phyloP scores from a whole-genome alignment of 2,113 vertebrate species.

The Nycticryphes semicollaris region DNA sequence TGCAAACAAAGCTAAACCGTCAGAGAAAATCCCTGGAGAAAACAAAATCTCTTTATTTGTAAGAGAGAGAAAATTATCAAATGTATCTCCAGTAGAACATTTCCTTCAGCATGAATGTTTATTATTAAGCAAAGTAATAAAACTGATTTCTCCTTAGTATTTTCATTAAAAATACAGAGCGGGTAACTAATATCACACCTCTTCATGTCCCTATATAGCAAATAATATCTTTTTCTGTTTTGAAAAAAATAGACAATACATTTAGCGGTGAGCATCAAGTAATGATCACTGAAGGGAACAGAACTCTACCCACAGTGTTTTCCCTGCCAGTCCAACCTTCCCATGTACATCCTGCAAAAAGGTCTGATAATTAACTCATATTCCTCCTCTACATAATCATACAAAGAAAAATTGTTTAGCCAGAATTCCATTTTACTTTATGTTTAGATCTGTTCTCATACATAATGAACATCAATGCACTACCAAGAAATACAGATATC shows the following conservation, averaged over 20 bases:
- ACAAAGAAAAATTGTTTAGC: not conserved
- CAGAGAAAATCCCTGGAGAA: not conserved
- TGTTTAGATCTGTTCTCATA: not conserved
- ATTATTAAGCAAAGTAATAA: constrained; percentile 3
- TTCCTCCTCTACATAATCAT: not conserved
- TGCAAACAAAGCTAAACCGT: not conserved
- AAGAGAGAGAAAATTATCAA: not conserved
- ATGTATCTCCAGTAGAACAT: not conserved
- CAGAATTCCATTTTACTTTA: not conserved
- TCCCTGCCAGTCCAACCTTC: not conserved
- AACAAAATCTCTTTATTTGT: not conserved
- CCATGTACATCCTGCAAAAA: not conserved
- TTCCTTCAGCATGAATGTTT: not conserved
- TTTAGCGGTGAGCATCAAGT: not conserved
- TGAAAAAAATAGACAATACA: not conserved
- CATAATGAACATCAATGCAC: not conserved
- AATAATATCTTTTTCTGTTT: not conserved
- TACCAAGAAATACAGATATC: not conserved
- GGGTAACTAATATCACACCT: not conserved
- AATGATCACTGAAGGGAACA: not conserved
- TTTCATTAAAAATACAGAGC: not conserved
- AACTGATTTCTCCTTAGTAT: not conserved
- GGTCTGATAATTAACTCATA: not conserved
- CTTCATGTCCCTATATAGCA: not conserved
- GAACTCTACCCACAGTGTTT: not conserved